Evolutionary conservation across 2,797 vertebrate species (phyloP), one percentile per base, ranked within the genome.

Genomic region (Nothura maculosa): DNA sequence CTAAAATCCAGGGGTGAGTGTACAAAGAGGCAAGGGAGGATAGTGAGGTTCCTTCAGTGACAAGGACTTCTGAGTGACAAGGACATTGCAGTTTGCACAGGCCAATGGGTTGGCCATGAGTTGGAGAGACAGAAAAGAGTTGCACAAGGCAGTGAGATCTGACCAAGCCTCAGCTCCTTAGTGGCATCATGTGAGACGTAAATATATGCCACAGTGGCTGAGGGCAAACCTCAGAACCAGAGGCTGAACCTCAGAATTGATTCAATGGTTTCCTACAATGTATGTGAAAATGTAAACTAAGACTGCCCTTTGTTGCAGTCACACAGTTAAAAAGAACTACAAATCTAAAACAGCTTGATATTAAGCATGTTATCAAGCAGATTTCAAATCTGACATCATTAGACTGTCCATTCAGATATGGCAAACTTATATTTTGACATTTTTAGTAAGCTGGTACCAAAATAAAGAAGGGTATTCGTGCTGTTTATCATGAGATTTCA

Each of bases 391-490:
- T n/a, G 45, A 88, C 50, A 76, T 60, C 15, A 66, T 43, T 16
- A 69, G 27, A 30, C 12, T 52, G 76, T 64, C 58, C 54, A 47
- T 61, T 45, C 19, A 76, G n/a, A 55, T n/a, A 85, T 10, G 24
- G 16, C 2, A 66, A 84, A 87, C 85, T 87, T 4, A 1, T 67
- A 72, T 67, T 87, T 85, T 90, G 81, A 28, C 76, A 82, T 54
- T 63, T 82, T 38, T 58, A 70, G 27, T 32, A 48, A 48, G 21
- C 54, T 13, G 27, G 40, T 20, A 21, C 32, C 88, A 86, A 87
- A 91, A 62, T 34, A 86, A 81, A 69, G 36, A 75, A 32, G 10
- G 60, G 6, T 5, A 40, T 68, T 63, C 68, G 5, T 67, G 38
- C 36, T 55, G n/a, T 54, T 77, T 82, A 69, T 55, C 2, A 27